Conservation (phyloP, 2,797 vertebrate genomes). For the Alfaro cultratus region DNA sequence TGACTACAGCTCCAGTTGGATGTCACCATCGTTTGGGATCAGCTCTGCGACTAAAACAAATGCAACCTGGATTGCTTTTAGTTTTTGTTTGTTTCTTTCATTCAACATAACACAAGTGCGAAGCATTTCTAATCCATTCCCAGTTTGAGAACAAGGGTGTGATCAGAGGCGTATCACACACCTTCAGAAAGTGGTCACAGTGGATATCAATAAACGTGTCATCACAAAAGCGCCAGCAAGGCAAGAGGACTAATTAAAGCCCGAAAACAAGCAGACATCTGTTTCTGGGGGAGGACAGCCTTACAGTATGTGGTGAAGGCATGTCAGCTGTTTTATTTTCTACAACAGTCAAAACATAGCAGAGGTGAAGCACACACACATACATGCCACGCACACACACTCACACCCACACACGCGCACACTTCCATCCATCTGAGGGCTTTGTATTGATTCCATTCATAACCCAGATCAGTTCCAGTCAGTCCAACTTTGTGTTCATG, state of each 20-base stretch:
- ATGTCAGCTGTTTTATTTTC: not conserved
- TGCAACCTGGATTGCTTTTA: not conserved
- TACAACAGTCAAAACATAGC: not conserved
- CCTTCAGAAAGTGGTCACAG: not conserved
- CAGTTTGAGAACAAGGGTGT: not conserved
- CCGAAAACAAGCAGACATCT: not conserved
- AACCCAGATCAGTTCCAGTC: no score
- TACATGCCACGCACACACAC: no score
- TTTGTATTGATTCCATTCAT: no score
- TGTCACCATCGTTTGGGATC: not conserved
- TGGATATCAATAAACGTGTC: not conserved
- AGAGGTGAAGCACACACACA: not conserved
- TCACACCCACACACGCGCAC: no score
- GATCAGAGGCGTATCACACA: not conserved
- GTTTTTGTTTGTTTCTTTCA: not conserved
- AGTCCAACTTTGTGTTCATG: no score
- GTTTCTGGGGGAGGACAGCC: not conserved
- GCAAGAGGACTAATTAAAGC: not conserved
- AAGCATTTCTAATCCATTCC: not conserved
- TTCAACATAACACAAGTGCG: not conserved
- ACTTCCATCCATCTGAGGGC: no score
- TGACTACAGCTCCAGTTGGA: not conserved
- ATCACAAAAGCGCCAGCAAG: not conserved
- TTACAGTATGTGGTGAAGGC: not conserved
- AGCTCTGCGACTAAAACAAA: not conserved